phyloP scores from a whole-genome alignment of 2,797 vertebrate species.

The Calcarius lapponicus region DNA sequence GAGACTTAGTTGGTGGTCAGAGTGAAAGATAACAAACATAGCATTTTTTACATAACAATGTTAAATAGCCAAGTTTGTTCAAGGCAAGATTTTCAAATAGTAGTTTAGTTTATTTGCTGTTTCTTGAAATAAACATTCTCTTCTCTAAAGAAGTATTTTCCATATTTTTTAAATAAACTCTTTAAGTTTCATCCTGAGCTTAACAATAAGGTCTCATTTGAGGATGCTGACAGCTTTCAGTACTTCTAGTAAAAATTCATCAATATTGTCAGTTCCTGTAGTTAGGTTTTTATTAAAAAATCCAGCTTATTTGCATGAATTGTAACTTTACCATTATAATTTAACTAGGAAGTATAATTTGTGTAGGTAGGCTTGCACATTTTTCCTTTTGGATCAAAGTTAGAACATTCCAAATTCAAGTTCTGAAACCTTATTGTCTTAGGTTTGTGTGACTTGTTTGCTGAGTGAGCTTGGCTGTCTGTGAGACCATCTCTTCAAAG shows the following conservation, averaged over 20 bases:
- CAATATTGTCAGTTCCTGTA: not conserved
- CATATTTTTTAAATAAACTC: not conserved
- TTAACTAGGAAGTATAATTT: constrained; percentile 42
- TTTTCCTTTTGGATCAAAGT: constrained; percentile 16
- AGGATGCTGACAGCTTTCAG: not conserved
- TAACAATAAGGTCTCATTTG: not conserved
- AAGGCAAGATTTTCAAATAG: not conserved
- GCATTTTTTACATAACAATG: not conserved
- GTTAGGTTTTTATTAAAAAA: not conserved
- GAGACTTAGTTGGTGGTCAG: not conserved
- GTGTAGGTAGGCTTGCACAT: not conserved
- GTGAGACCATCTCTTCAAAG: not conserved
- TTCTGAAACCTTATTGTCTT: constrained; percentile 24
- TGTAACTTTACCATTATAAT: constrained; percentile 14
- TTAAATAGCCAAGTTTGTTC: not conserved
- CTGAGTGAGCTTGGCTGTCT: not conserved
- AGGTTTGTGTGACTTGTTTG: not conserved
- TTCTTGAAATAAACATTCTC: constrained; percentile 6
- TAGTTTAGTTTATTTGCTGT: constrained; percentile 16
- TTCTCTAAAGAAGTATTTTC: not conserved
- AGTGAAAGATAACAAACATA: not conserved
- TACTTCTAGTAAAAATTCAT: not conserved
- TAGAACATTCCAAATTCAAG: not conserved
- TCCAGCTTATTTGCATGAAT: not conserved
- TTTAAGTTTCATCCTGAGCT: not conserved